Conservation (phyloP, 1,140 invertebrate genomes). For the Bombus consobrinus region DNA sequence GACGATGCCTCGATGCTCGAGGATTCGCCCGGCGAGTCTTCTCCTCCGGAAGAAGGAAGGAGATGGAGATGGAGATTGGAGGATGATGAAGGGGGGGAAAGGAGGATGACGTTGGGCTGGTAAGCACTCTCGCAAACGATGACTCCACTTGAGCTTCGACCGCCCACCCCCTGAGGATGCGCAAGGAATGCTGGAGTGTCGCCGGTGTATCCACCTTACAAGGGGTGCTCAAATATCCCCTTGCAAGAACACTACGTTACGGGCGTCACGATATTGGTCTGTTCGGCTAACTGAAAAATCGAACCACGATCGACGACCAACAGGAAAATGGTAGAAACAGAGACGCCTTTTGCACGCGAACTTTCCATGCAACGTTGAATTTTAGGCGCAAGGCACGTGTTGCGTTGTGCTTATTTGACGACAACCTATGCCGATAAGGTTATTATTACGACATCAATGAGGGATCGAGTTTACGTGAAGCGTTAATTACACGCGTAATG, state of each 20-base stretch:
- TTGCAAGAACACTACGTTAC: constrained; percentile 34
- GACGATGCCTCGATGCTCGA: constrained; percentile 70
- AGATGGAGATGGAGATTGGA: constrained; percentile 32
- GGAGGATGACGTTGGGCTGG: constrained; percentile 70
- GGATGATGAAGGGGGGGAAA: constrained; percentile 58
- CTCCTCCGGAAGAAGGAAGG: constrained; percentile 47
- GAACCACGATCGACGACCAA: no score
- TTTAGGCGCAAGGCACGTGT: not conserved
- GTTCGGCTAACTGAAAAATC: not conserved
- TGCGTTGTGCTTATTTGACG: not conserved
- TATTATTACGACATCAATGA: not conserved
- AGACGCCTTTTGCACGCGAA: not conserved
- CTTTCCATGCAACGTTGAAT: not conserved
- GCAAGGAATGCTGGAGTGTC: constrained; percentile 75
- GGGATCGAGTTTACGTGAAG: constrained; percentile 14
- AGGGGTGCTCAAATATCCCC: constrained; percentile 69
- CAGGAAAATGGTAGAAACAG: not conserved
- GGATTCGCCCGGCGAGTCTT: constrained; percentile 62
- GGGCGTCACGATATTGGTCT: not conserved
- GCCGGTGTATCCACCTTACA: constrained; percentile 72
- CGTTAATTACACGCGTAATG: constrained; percentile 38
- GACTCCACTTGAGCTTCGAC: constrained; percentile 77
- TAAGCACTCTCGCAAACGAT: constrained; percentile 77
- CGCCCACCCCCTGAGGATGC: constrained; percentile 68
- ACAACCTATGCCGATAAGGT: not conserved